phyloP scores from a whole-genome alignment of 1,140 invertebrate genomes.

The Microvelia longipes region DNA sequence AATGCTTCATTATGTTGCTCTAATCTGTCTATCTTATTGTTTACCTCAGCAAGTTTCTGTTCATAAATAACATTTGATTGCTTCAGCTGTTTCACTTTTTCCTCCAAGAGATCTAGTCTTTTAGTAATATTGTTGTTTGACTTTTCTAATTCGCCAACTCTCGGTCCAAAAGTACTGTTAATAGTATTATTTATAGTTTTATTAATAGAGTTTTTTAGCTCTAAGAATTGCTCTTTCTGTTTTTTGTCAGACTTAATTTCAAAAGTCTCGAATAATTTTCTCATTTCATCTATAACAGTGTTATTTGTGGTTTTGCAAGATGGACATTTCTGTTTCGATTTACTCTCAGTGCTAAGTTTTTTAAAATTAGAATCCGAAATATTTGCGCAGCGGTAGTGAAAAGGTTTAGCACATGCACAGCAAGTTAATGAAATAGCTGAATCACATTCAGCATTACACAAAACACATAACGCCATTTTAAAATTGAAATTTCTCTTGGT shows the following conservation, averaged over 20 bases:
- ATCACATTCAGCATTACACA: not conserved
- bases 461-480: not conserved
- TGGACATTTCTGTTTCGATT: not conserved
- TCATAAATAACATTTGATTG: no score
- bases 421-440: not conserved
- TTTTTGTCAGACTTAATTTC: not conserved
- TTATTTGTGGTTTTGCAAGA: not conserved
- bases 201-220: not conserved
- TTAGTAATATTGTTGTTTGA: no score
- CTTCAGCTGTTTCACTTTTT: no score
- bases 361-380: not conserved
- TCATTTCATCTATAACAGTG: not conserved
- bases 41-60: not conserved
- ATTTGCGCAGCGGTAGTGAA: not conserved
- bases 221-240: not conserved
- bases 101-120: no score
- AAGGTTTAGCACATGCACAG: not conserved
- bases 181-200: not conserved
- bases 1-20: not conserved
- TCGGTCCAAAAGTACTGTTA: not conserved
- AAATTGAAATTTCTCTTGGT: no score
- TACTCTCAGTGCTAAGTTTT: not conserved
- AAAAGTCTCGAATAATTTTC: not conserved
- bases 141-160: not conserved
- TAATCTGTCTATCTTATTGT: not conserved